Percentiles rank a stretch among this genome's conserved stretches.
Evolutionary conservation across 2,113 vertebrate species (phyloP).

Genomic region (Bombycilla garrulus): DNA sequence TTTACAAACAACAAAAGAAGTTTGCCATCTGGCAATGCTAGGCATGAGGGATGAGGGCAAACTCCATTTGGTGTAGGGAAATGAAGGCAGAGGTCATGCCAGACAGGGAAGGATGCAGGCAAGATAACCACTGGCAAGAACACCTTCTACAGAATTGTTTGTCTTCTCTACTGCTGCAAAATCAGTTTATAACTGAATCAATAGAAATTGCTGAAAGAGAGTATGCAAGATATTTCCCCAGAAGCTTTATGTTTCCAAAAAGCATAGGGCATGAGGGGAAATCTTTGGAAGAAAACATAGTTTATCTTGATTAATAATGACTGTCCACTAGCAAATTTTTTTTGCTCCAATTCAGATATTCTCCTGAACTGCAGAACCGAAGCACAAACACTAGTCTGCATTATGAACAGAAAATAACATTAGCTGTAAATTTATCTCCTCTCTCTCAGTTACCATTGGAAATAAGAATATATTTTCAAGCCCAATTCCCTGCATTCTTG

Average conservation of each 20-base stretch:
- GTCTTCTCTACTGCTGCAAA: background rate
- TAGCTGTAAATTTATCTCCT: background rate
- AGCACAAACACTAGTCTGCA: background rate
- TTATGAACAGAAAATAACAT: background rate
- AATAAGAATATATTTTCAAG: background rate
- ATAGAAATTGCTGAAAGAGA: background rate
- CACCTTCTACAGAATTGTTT: background rate
- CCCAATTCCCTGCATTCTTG: background rate
- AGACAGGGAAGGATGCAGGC: background rate
- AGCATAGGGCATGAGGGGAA: background rate
- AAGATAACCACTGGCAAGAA: background rate
- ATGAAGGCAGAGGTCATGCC: background rate
- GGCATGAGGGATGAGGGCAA: background rate
- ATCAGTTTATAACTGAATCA: background rate
- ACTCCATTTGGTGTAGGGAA: background rate
- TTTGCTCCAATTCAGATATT: background rate
- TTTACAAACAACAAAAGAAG: background rate
- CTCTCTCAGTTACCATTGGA: background rate
- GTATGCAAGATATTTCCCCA: background rate
- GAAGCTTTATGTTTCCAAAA: background rate
- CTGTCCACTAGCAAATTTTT: background rate
- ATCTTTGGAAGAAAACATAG: background rate
- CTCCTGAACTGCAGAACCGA: background rate
- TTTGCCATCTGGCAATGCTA: background rate
- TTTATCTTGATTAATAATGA: background rate